phyloP scores from a whole-genome alignment of 2,797 vertebrate genomes.

The Liasis olivaceus region DNA sequence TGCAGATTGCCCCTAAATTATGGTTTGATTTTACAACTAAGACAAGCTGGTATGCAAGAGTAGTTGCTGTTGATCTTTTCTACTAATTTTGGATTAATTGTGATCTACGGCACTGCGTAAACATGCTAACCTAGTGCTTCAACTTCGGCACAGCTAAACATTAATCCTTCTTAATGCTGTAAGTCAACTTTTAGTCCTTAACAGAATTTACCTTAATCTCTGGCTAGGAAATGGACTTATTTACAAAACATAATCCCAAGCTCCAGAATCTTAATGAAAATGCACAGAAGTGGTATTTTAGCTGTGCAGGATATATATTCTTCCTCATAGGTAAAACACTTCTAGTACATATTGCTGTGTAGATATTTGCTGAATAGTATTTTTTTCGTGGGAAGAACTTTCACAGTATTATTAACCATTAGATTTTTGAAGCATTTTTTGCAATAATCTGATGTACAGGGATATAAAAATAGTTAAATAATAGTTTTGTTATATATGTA shows the following conservation, averaged over 20 bases:
- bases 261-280: slow-evolving; percentile 77
- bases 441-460: not conserved
- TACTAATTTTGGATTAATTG: slow-evolving; percentile 99
- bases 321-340: slow-evolving; percentile 10
- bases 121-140: slow-evolving; percentile 92
- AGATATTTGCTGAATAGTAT: slow-evolving; percentile 23
- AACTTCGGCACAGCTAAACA: slow-evolving; percentile 96
- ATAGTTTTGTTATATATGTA: not conserved
- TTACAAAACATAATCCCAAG: slow-evolving; percentile 86
- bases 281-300: slow-evolving; percentile 59
- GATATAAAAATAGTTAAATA: not conserved
- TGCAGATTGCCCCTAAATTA: slow-evolving; percentile 70
- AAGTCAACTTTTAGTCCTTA: slow-evolving; percentile 99
- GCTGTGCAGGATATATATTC: slow-evolving; percentile 52
- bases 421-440: slow-evolving; percentile 34
- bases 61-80: slow-evolving; percentile 97
- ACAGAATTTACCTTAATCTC: slow-evolving; percentile 99
- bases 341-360: not conserved
- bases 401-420: not conserved
- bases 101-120: slow-evolving; percentile 95
- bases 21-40: slow-evolving; percentile 87
- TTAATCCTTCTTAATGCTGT: slow-evolving; percentile 99
- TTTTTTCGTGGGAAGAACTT: not conserved
- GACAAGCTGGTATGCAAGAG: slow-evolving; percentile 84
- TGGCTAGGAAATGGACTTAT: slow-evolving; percentile 92